Evolutionary conservation across 1,140 invertebrate genomes (phyloP).

Genomic region (Andrena cerasifolii): DNA sequence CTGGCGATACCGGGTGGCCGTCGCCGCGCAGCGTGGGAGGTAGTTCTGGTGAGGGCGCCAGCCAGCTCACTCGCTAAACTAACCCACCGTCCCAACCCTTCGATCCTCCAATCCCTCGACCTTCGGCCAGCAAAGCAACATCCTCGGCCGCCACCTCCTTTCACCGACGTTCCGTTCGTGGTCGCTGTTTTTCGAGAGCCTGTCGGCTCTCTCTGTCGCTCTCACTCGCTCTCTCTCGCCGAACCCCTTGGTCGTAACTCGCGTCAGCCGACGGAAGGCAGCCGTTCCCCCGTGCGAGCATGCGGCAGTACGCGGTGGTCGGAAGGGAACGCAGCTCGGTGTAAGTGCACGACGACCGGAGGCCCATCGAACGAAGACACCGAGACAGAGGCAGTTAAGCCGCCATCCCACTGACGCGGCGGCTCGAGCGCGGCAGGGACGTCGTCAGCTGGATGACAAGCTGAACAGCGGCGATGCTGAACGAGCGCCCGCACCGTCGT

Average conservation of each 20-base stretch:
- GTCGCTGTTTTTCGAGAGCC: conserved; percentile 34
- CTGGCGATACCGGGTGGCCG: conserved; percentile 72
- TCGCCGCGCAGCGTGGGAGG: conserved; percentile 80
- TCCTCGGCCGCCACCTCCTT: conserved; percentile 67
- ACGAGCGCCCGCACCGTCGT: conserved; percentile 18
- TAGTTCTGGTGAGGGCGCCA: conserved; percentile 81
- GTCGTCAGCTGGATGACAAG: not conserved
- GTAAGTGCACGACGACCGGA: not conserved
- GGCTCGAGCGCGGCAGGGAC: too few relatives aligned
- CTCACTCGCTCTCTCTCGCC: conserved; percentile 7
- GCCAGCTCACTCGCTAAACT: conserved; percentile 78
- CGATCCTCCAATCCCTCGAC: conserved; percentile 67
- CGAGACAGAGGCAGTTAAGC: not conserved
- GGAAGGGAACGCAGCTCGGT: conserved; percentile 19
- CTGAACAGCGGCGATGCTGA: not conserved
- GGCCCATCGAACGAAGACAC: not conserved
- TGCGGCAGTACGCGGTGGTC: conserved; percentile 19
- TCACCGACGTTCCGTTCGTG: conserved; percentile 49
- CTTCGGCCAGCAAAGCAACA: conserved; percentile 62
- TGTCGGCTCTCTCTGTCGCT: not conserved
- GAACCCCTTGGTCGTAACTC: not conserved
- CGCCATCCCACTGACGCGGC: too few relatives aligned
- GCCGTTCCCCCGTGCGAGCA: conserved; percentile 28
- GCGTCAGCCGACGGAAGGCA: conserved; percentile 13
- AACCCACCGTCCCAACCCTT: conserved; percentile 72